phyloP scores from a whole-genome alignment of 2,797 vertebrate genomes.

The Channallabes apus region DNA sequence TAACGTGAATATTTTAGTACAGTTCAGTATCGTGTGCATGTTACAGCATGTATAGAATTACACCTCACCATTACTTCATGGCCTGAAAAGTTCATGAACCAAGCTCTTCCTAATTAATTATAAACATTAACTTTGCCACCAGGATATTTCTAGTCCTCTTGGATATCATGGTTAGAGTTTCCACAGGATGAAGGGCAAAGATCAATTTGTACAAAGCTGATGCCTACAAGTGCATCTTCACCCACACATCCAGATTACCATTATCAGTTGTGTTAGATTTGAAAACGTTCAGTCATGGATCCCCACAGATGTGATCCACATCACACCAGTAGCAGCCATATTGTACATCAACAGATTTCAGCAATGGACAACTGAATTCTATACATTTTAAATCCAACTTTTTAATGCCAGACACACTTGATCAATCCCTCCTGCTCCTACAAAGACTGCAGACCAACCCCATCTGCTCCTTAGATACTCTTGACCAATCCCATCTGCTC shows the following conservation, averaged over 20 bases:
- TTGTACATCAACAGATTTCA: not conserved
- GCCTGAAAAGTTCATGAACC: slow-evolving; percentile 31
- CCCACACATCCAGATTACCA: not conserved
- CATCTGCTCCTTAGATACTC: no score
- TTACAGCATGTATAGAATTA: slow-evolving; percentile 18
- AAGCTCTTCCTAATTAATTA: slow-evolving; percentile 12
- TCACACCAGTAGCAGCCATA: not conserved
- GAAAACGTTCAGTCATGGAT: not conserved
- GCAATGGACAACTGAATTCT: not conserved
- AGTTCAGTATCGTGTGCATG: not conserved
- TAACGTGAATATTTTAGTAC: slow-evolving; percentile 10
- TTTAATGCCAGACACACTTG: not conserved
- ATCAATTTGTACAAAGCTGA: not conserved
- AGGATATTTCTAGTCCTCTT: no score
- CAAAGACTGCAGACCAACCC: not conserved
- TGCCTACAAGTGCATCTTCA: not conserved
- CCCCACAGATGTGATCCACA: not conserved
- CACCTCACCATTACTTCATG: slow-evolving; percentile 27
- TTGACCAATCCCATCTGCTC: no score
- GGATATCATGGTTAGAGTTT: no score
- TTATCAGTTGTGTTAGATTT: not conserved
- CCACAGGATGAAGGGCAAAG: not conserved
- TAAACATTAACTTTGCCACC: not conserved
- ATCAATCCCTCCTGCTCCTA: not conserved
- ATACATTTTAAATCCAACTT: not conserved